phyloP scores from a whole-genome alignment of 2,797 vertebrate genomes.

The Pantherophis alleghaniensis region DNA sequence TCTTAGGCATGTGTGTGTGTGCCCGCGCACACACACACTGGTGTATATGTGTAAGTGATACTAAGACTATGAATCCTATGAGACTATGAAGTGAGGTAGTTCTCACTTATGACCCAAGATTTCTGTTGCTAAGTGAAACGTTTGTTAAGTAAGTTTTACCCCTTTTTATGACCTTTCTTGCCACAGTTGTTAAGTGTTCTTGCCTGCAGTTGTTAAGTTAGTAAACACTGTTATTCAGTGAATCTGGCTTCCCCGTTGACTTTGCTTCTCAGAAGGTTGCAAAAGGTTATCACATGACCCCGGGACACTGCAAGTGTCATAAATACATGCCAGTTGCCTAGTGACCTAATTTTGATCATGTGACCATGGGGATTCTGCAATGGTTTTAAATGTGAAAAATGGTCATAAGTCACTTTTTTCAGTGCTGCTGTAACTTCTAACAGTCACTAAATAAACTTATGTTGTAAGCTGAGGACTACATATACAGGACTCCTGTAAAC shows the following conservation, averaged over 20 bases:
- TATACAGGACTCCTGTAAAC: not conserved
- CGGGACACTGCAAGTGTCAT: not conserved
- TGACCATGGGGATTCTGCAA: not conserved
- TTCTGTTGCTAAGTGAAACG: not conserved
- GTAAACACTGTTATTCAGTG: not conserved
- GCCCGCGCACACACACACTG: too few species aligned
- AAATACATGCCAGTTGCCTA: not conserved
- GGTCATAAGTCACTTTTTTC: not conserved
- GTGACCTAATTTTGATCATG: not conserved
- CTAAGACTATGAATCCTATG: not conserved
- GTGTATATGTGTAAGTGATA: not conserved
- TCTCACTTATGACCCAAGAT: not conserved
- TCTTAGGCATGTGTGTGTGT: not conserved
- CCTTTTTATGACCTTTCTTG: not conserved
- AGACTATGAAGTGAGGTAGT: not conserved
- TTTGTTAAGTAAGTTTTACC: not conserved
- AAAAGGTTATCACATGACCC: not conserved
- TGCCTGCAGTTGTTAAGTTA: not conserved
- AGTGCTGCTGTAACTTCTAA: not conserved
- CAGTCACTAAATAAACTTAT: not conserved
- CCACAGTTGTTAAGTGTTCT: not conserved
- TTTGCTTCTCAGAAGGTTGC: not conserved
- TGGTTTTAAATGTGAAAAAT: not conserved
- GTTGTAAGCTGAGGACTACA: not conserved
- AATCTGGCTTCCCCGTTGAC: not conserved